These are phyloP conservation scores for Clostera curtula DNA, from an alignment of 2,888 invertebrate genomes.

Conservation along the genomic window DNA sequence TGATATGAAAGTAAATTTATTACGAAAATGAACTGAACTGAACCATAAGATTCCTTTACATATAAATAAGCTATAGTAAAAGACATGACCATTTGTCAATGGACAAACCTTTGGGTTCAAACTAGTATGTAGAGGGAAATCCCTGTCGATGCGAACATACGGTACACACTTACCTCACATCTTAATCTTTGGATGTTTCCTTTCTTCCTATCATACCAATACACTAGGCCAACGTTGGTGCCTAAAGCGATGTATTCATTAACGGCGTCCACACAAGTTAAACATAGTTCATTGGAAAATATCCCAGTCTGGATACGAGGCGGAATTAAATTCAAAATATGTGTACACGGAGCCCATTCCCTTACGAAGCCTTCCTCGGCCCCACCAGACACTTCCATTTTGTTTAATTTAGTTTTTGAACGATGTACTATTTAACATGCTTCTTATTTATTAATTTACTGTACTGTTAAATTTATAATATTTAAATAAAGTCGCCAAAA, in stretches of 20 bases:
- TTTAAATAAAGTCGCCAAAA: no score
- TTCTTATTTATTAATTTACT: no score
- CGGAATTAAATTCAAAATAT: constrained; percentile 85
- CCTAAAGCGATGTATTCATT: constrained; percentile 89
- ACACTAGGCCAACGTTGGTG: constrained; percentile 89
- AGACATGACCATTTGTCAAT: no score
- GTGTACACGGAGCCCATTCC: constrained; percentile 88
- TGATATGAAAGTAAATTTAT: no score
- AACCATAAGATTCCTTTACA: no score
- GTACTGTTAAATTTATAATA: no score
- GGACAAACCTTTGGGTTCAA: no score
- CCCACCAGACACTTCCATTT: constrained; percentile 60
- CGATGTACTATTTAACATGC: no score
- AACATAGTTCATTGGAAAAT: constrained; percentile 81
- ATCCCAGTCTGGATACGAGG: constrained; percentile 82
- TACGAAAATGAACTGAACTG: no score
- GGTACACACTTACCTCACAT: constrained; percentile 80
- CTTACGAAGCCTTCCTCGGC: constrained; percentile 73
- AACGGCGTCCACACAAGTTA: constrained; percentile 90
- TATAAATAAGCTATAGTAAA: no score
- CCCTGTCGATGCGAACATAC: constrained; percentile 7
- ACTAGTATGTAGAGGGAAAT: no score
- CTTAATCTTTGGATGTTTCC: constrained; percentile 85
- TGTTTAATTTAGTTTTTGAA: no score
- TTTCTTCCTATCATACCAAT: constrained; percentile 88